Evolutionary conservation across 2,888 invertebrate genomes (phyloP).

Genomic region (Eurytoma adleriae): DNA sequence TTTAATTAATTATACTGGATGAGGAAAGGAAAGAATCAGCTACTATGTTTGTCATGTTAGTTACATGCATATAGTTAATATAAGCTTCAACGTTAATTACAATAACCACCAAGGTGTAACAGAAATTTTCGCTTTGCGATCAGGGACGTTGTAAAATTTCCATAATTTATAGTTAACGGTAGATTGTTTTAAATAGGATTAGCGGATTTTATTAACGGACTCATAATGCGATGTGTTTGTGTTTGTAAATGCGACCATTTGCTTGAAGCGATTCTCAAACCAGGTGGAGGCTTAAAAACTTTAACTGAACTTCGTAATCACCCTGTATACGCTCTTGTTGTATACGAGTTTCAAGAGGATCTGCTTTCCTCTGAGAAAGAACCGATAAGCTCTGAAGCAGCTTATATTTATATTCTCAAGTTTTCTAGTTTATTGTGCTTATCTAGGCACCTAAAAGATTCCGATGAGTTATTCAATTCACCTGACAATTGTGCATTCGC

Average conservation of each 20-base stretch:
- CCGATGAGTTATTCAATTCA: not conserved
- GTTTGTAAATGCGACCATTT: conserved; percentile 33
- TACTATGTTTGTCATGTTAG: no score
- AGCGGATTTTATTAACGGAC: conserved; percentile 15
- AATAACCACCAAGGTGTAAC: no score
- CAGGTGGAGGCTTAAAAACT: conserved; percentile 52
- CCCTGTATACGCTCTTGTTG: conserved; percentile 48
- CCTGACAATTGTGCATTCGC: no score
- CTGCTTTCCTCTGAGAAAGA: conserved; percentile 42
- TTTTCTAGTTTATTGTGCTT: conserved; percentile 54
- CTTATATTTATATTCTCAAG: conserved; percentile 55
- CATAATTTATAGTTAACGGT: no score
- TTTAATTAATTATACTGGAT: no score
- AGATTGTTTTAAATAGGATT: conserved; percentile 24
- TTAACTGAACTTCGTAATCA: conserved; percentile 52
- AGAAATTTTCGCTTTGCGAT: no score
- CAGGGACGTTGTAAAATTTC: no score
- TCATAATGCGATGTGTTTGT: conserved; percentile 36
- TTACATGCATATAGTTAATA: no score
- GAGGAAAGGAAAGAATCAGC: no score
- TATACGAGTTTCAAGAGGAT: conserved; percentile 45
- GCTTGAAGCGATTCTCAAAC: conserved; percentile 39
- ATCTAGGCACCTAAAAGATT: conserved; percentile 36
- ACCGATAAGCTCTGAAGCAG: conserved; percentile 55
- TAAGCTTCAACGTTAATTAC: no score